Evolutionary conservation across 2,113 vertebrate species (phyloP), one percentile per base, ranked within the genome.

Genomic region (Aramus guarauna): DNA sequence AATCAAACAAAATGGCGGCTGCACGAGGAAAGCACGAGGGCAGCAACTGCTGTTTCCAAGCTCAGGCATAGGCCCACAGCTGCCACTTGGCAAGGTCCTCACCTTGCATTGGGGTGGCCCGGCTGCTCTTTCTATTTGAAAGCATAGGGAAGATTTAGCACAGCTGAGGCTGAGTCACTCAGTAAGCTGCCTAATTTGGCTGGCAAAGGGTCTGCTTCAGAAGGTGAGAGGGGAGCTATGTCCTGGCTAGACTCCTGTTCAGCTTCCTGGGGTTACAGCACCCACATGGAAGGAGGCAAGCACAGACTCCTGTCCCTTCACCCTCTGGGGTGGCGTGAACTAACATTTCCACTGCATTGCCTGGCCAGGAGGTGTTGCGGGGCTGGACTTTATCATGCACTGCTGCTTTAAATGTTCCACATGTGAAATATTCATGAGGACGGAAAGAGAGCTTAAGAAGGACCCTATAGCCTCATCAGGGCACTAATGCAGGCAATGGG

Each of bases 221-320:
- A 43, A 82, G 27, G 50, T 0, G 2, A 36, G 15, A 64, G 13
- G 12, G 34, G 18, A 63, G 5, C 14, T 15, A 13, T 19, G 24
- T 59, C 30, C 24, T 30, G 16, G 13, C 5, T 8, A 43, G 29
- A 14, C 4, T 75, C 6, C 11, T 18, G n/a, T 59, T 36, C 0
- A 1, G 45, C 17, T 64, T 15, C 45, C 39, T 34, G n/a, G 15
- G 3, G 17, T 67, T n/a, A 16, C 2, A 30, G 27, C 21, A 45
- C 5, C 15, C 20, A 21, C 0, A 0, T 0, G 1, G 39, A 20
- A 66, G 15, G 6, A 53, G 10, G 16, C 5, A 34, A n/a, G 20
- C 52, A 55, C 13, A 26, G 6, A 4, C 43, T 59, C 52, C 27
- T 30, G 16, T 26, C 32, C n/a, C 27, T 43, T 47, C 1, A 0